Base-by-base conservation (phyloP, 2,797 vertebrate species). In the Neomorphus geoffroyi region DNA sequence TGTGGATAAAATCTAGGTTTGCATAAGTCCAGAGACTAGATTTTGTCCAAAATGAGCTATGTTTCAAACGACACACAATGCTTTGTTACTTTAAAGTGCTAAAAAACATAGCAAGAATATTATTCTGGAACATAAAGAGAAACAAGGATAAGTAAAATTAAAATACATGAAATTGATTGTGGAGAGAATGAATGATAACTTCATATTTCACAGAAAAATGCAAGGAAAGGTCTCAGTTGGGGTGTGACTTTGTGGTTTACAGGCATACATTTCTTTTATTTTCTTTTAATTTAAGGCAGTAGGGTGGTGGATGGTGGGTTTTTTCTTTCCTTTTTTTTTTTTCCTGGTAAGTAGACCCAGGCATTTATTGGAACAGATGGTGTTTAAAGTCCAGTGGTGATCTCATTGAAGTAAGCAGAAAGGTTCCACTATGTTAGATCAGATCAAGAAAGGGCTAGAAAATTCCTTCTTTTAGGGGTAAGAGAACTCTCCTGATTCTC, bases 311-410 rank as follows among this genome's bases (percentile, higher is more conserved):
- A 19, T 50, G 11, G 48, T 50, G 4, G 5, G 9, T 23, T 30
- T 32, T 6, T 18, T 18, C 2, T 4, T 11, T 13, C 8, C 15
- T 13, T 10, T 39, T 23, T 10, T 0, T 14, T 46, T n/a, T 13
- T 3, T 5, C 4, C 24, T 8, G 3, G 2, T 82, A 82, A 65
- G 22, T 32, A 82, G 17, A 43, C 3, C 1, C 11, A 70, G 13
- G 10, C 32, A 50, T 80, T 57, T 69, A 87, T 46, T 73, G 26
- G 24, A 91, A 85, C 6, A 66, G 19, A 30, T 64, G 10, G 1
- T 65, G 13, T 45, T 92, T 77, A 18, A 89, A 71, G 32, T 45
- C 19, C 23, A 70, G 23, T 32, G 33, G 1, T 4, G 18, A 23
- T 88, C 37, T 48, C 35, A 22, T 7, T 53, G 11, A 67, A 41